These are phyloP conservation scores for Prochilodus magdalenae DNA, from an alignment of 2,113 vertebrate species.

Conservation along the genomic window DNA sequence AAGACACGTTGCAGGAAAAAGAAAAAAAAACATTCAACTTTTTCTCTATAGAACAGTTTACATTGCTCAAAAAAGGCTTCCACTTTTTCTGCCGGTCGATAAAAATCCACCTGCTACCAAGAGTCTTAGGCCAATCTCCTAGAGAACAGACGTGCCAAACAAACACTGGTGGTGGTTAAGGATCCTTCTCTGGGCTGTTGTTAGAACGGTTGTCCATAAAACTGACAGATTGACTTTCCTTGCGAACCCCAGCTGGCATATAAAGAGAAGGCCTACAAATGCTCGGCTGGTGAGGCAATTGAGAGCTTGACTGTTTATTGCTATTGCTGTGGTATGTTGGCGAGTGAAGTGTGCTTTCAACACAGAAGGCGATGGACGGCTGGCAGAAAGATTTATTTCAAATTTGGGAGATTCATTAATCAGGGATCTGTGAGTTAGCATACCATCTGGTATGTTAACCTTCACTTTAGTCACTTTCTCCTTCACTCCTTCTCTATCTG, in stretches of 20 bases:
- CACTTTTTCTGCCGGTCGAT: not conserved
- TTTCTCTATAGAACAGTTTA: not conserved
- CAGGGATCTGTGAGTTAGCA: not conserved
- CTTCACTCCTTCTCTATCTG: not conserved
- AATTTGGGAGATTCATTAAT: constrained; percentile 23
- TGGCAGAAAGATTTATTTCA: not conserved
- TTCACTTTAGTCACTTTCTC: not conserved
- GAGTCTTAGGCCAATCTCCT: not conserved
- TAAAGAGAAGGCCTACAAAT: not conserved
- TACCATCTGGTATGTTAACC: constrained; percentile 20
- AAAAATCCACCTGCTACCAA: not conserved
- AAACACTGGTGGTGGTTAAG: not conserved
- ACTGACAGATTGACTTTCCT: not conserved
- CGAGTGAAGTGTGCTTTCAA: not conserved
- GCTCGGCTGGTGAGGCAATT: not conserved
- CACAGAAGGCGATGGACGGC: not conserved
- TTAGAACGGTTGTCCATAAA: not conserved
- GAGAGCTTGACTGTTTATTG: not conserved
- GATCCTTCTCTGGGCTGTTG: not conserved
- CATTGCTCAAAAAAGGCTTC: not conserved
- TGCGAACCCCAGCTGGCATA: not conserved
- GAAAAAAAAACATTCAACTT: not conserved
- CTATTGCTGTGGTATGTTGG: not conserved
- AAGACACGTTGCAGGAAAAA: too few species aligned
- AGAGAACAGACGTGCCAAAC: not conserved